Evolutionary conservation across 2,888 invertebrate species (phyloP).

Genomic region (Dasysyrphus albostriatus): DNA sequence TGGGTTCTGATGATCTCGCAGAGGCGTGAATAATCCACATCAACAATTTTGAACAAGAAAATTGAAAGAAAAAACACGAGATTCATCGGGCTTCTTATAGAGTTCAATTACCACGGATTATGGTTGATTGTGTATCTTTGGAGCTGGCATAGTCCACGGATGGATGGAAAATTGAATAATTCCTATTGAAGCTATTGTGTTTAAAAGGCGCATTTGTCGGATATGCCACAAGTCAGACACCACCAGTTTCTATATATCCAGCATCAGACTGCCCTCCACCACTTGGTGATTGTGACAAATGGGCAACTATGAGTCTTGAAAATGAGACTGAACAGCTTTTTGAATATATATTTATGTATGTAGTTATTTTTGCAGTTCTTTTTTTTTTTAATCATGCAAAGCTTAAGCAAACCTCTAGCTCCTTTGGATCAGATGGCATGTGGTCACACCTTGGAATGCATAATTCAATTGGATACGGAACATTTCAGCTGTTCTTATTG

Average conservation of each 20-base stretch:
- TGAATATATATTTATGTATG: not conserved
- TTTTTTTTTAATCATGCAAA: conserved; percentile 15
- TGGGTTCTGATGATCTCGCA: conserved; percentile 58
- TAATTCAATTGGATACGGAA: conserved; percentile 75
- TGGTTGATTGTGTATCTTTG: conserved; percentile 61
- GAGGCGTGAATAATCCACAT: conserved; percentile 71
- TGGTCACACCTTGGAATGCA: conserved; percentile 75
- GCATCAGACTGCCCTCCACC: conserved; percentile 13
- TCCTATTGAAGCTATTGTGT: conserved; percentile 66
- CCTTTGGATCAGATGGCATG: conserved; percentile 64
- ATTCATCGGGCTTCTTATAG: conserved; percentile 68
- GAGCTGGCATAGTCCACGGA: conserved; percentile 19
- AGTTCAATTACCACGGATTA: conserved; percentile 75
- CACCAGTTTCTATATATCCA: conserved; percentile 27
- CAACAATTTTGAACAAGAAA: not conserved
- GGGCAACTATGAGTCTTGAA: conserved; percentile 56
- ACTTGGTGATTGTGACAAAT: conserved; percentile 75
- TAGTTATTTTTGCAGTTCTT: not conserved
- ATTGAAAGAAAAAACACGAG: conserved; percentile 9
- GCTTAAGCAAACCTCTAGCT: conserved; percentile 35
- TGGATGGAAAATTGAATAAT: conserved; percentile 70
- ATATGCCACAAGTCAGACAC: conserved; percentile 65
- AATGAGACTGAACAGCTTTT: conserved; percentile 44
- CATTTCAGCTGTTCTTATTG: conserved; percentile 62
- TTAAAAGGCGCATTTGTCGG: conserved; percentile 67